Evolutionary conservation across 2,888 invertebrate genomes (phyloP), one percentile per base, ranked within the genome.

Genomic region (Leptinotarsa haldemani): DNA sequence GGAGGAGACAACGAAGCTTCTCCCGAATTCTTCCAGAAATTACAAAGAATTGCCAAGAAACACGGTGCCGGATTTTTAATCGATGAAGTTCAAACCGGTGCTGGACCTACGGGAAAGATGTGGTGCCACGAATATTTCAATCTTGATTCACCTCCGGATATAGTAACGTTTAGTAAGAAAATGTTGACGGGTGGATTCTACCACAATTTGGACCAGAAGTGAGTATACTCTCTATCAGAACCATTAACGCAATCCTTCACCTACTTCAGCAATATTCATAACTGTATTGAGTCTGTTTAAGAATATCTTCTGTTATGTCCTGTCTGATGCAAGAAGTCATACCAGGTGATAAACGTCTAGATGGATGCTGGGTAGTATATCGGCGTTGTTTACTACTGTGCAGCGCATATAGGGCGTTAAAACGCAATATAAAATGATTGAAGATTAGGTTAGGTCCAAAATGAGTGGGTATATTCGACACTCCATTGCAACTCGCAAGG

Each of bases 31-130:
- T 99, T 98, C 88, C 94, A 94, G 86, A 89, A 90, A 67, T 90
- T 99, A 3, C 97, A 97, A 86, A 89, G 90, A 77, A 90, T 99
- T 78, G 93, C 94, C 63, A 93, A 94, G 84, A 91, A 93, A 91
- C 89, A 94, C 82, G 94, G 93, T 5, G 91, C 93, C 1, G 95
- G 95, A 1, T 89, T 97, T 46, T 90, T 99, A 73, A 92, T 99
- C 1, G 99, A 99, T 87, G 99, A 99, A 88, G 99, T 99, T 0
- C 99, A 99, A 89, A 99, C 99, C 0, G 99, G 99, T 0, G 95
- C 97, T 75, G 99, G 99, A 0, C 93, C 96, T 0, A 97, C 98
- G 0, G 99, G 99, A n/a, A 97, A 95, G 88, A 95, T 98, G 92
- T 99, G 99, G 99, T 96, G 96, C 78, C 95, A 98, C 85, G 97